Evolutionary conservation across 2,113 vertebrate genomes (phyloP).

Genomic region (Cranoglanis bouderius): DNA sequence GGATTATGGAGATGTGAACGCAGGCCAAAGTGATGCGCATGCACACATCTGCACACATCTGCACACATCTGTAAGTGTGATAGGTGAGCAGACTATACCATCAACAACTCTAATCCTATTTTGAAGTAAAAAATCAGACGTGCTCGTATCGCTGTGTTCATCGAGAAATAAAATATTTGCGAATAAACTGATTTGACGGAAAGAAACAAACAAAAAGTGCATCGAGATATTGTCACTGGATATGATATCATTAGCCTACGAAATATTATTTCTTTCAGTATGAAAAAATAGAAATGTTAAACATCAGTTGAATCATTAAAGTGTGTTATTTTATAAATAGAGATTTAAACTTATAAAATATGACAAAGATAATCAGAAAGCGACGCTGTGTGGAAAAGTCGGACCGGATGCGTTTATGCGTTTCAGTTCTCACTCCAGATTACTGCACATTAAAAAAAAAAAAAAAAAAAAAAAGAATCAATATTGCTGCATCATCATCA

Average conservation of each 20-base stretch:
- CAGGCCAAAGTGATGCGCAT: background rate
- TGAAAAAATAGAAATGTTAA: background rate
- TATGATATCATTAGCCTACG: background rate
- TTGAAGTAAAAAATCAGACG: background rate
- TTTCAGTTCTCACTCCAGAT: background rate
- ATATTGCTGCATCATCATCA: slow-evolving; percentile 24
- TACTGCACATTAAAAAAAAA: background rate
- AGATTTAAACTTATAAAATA: background rate
- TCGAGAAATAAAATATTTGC: background rate
- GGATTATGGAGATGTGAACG: background rate
- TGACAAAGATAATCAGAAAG: background rate
- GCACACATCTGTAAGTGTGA: background rate
- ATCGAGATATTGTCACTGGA: background rate
- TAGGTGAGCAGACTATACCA: background rate
- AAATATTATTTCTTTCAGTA: background rate
- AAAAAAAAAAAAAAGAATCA: background rate
- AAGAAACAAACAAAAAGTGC: background rate
- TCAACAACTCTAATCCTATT: no score
- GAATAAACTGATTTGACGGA: background rate
- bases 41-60: slow-evolving; percentile 12
- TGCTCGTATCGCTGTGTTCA: background rate
- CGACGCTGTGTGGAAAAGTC: background rate
- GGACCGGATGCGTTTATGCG: background rate
- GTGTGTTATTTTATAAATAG: background rate
- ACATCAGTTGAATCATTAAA: background rate